Evolutionary conservation across 2,113 vertebrate genomes (phyloP), one percentile per base, ranked within the genome.

Genomic region (Rhadina sibilatrix): DNA sequence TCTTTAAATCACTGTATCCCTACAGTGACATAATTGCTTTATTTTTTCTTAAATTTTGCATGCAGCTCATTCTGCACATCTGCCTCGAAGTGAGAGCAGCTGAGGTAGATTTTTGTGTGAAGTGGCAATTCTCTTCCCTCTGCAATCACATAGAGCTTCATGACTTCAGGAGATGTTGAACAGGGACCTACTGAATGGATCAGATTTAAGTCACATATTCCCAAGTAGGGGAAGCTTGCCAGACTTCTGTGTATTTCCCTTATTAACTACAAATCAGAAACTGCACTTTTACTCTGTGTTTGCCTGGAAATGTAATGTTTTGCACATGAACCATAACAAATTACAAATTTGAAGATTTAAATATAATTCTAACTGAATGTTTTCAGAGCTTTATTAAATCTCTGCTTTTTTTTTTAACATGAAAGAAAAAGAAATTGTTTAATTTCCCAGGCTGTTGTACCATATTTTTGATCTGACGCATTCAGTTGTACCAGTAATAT

Each of bases 21-120:
- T 71, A 70, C 5, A 60, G 30, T 8, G 22, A 19, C 11, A 22
- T 50, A 19, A 88, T 63, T 86, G 64, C 35, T 85, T 87, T 72
- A 54, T 54, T 84, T 90, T 90, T 90, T 47, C 40, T 79, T 93
- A 47, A 93, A 87, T 94, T 93, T 91, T 87, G 27, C 35, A 86
- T 94, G 64, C 31, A 75, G 50, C 21, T 68, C 14, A 1, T 80
- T 91, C 31, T 19, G 21, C 35, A 71, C 53, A 90, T 93, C 76
- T 94, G 74, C 47, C 33, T 74, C 1, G 0, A 92, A 90, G 4
- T 38, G 18, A 78, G 38, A 30, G 21, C 30, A 82, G 44, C 7
- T 78, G 52, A 91, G 49, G 46, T 22, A 72, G 71, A 59, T 53
- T 94, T 85, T 79, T 89, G 37, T 71, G 42, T 63, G 47, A 85